Evolutionary conservation across 2,888 invertebrate species (phyloP).

Genomic region (Strigamia maritima): DNA sequence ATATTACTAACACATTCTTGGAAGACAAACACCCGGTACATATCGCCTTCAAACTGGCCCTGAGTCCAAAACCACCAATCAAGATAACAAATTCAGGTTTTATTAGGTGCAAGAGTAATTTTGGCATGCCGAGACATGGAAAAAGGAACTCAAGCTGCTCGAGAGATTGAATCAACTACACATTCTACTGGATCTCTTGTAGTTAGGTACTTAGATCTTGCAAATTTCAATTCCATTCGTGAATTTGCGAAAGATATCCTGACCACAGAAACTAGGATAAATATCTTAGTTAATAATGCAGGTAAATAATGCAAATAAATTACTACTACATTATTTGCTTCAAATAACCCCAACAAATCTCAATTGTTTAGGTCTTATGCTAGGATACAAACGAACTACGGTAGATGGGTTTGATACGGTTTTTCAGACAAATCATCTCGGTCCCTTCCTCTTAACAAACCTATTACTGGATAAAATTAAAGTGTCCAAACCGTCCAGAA

Average conservation of each 20-base stretch:
- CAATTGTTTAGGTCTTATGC: background rate
- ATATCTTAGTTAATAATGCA: conserved; percentile 24
- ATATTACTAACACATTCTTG: too few relatives aligned
- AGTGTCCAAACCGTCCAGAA: conserved; percentile 49
- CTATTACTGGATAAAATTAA: conserved; percentile 43
- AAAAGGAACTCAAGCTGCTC: conserved; percentile 48
- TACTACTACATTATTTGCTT: too few relatives aligned
- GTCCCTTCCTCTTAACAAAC: conserved; percentile 43
- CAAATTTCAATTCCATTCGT: conserved; percentile 13
- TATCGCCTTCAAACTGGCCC: too few relatives aligned
- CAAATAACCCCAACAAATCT: background rate
- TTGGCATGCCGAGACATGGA: conserved; percentile 73
- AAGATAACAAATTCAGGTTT: too few relatives aligned
- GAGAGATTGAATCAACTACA: background rate
- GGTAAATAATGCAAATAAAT: too few relatives aligned
- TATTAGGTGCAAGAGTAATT: conserved; percentile 69
- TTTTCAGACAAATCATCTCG: conserved; percentile 43
- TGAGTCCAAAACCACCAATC: too few relatives aligned
- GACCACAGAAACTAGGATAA: background rate
- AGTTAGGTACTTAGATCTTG: conserved; percentile 9
- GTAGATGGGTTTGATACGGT: conserved; percentile 44
- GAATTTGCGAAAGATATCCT: conserved; percentile 24
- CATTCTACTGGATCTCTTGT: background rate
- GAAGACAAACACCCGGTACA: too few relatives aligned
- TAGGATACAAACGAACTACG: conserved; percentile 43